These are phyloP conservation scores for Sebastes steindachneri DNA, from an alignment of 2,797 vertebrate species.

Conservation along the genomic window DNA sequence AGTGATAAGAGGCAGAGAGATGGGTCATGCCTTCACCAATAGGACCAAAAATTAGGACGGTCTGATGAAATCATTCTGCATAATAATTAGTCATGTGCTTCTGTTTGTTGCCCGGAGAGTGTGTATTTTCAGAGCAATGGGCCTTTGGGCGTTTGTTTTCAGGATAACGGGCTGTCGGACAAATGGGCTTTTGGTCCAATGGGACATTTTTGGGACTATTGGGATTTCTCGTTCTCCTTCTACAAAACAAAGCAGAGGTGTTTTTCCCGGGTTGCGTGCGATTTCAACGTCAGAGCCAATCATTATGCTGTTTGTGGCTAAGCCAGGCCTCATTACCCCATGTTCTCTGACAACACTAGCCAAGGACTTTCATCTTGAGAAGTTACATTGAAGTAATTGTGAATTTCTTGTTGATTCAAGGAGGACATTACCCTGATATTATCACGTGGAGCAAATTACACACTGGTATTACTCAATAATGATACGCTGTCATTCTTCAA, in stretches of 20 bases:
- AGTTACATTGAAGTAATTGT: conserved; percentile 6
- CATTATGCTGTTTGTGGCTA: conserved; percentile 24
- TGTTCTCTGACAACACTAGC: not conserved
- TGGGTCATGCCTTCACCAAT: not conserved
- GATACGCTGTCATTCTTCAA: not conserved
- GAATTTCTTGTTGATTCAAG: conserved; percentile 10
- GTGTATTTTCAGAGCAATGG: too few species aligned
- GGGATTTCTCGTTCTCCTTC: not conserved
- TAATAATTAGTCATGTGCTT: too few species aligned
- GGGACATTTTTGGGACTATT: too few species aligned
- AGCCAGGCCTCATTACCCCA: conserved; percentile 6
- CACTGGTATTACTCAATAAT: not conserved
- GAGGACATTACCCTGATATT: conserved; percentile 3
- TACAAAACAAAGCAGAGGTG: not conserved
- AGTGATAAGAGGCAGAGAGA: not conserved
- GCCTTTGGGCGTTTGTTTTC: too few species aligned
- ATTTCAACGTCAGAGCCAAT: conserved; percentile 22
- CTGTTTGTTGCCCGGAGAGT: too few species aligned
- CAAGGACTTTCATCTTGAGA: not conserved
- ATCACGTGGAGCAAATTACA: not conserved
- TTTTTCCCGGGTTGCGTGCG: not conserved
- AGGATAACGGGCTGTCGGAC: too few species aligned
- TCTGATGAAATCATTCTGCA: not conserved
- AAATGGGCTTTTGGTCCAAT: too few species aligned
- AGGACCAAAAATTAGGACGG: not conserved